Conservation (phyloP, 2,888 invertebrate species). For the Aporophyla lueneburgensis region DNA sequence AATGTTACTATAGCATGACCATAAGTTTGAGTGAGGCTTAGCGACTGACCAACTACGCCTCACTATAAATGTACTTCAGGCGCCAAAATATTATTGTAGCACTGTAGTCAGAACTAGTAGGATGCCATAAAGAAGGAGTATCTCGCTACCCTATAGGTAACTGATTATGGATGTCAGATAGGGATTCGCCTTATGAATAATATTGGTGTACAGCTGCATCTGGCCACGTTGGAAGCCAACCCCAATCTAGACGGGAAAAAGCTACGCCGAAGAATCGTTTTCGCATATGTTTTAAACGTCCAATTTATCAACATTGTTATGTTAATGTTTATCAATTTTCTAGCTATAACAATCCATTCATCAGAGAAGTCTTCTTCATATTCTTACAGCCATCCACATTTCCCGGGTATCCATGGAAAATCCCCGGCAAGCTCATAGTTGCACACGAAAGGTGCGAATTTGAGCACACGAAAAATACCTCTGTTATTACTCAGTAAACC, state of each 20-base stretch:
- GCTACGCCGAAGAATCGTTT: background rate
- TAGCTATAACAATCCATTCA: background rate
- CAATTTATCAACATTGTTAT: background rate
- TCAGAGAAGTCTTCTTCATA: background rate
- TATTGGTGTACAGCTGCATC: background rate
- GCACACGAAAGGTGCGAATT: constrained; percentile 70
- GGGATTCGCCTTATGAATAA: background rate
- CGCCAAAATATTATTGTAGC: background rate
- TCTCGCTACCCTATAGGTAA: background rate
- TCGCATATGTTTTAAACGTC: background rate
- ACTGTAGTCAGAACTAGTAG: background rate
- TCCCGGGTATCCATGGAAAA: constrained; percentile 54
- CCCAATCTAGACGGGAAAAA: background rate
- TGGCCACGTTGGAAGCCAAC: background rate
- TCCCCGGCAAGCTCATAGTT: constrained; percentile 57
- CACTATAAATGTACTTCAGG: background rate
- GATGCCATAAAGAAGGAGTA: background rate
- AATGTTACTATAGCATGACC: too few relatives aligned
- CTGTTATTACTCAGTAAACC: constrained; percentile 83
- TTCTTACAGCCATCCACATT: background rate
- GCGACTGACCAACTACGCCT: background rate
- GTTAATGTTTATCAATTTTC: background rate
- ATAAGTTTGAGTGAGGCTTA: background rate
- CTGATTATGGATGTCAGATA: background rate
- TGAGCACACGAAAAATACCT: constrained; percentile 76